These are phyloP conservation scores for Trichomalopsis sarcophagae DNA, from an alignment of 1,140 invertebrate genomes.

Conservation along the genomic window DNA sequence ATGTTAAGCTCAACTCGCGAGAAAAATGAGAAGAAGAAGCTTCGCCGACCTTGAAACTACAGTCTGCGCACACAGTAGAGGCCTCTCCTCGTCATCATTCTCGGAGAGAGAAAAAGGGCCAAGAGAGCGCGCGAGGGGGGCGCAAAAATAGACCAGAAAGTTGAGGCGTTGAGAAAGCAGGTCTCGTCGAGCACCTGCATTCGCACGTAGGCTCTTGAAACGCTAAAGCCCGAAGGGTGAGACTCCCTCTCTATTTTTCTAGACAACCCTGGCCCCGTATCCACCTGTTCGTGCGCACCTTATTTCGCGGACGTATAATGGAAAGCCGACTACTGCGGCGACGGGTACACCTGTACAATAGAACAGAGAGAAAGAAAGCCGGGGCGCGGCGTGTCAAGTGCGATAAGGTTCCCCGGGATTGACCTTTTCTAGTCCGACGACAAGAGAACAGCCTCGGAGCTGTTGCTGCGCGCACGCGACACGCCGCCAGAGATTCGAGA, in stretches of 20 bases:
- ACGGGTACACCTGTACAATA: not conserved
- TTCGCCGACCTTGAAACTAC: slow-evolving; percentile 1
- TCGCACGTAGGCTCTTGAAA: not conserved
- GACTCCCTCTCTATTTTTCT: not conserved
- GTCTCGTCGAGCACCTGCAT: slow-evolving; percentile 5
- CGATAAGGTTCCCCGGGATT: not conserved
- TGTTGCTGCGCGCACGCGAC: slow-evolving; percentile 8
- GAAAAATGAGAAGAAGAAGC: not conserved
- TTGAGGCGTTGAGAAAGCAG: not conserved
- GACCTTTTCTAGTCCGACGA: not conserved
- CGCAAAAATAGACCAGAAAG: slow-evolving; percentile 14
- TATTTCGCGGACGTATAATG: slow-evolving; percentile 37
- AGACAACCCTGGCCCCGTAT: not conserved
- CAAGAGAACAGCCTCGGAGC: not conserved
- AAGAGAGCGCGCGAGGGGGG: not conserved
- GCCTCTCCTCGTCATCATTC: not conserved
- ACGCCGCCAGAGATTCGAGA: no score
- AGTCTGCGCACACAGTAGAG: not conserved
- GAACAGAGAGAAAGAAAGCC: not conserved
- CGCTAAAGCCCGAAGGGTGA: not conserved
- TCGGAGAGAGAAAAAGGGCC: not conserved
- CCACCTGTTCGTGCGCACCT: not conserved
- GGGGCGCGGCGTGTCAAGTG: slow-evolving; percentile 29
- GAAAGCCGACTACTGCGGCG: not conserved
- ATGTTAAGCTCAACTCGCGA: not conserved